A percentile compares a stretch with the other conserved stretches of the same genome.
phyloP scores from a whole-genome alignment of 2,113 vertebrate species.

The Esox niger region DNA sequence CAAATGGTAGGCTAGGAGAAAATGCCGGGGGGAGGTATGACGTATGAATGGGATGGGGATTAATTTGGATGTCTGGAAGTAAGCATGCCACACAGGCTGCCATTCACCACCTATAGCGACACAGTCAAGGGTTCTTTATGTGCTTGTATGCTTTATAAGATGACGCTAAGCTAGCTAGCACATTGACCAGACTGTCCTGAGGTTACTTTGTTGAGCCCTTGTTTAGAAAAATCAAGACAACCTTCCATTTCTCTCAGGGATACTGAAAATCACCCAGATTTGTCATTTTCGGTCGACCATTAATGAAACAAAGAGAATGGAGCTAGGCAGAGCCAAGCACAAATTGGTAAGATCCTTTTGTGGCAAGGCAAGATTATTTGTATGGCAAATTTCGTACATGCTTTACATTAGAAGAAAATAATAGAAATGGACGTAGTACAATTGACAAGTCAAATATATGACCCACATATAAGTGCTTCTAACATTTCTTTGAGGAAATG shows the following conservation, averaged over 20 bases:
- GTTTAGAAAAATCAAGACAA: neutral
- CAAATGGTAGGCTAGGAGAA: neutral
- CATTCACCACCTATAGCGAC: no score
- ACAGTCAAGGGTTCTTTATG: neutral
- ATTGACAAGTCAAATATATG: no score
- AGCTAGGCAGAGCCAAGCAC: no score
- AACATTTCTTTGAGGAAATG: no score
- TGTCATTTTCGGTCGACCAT: no score
- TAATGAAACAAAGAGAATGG: no score
- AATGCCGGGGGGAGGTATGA: constrained; percentile 16
- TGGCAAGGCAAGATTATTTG: no score
- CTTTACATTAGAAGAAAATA: no score
- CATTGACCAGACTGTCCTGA: neutral
- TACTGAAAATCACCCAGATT: neutral
- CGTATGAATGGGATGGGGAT: neutral
- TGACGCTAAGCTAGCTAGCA: neutral
- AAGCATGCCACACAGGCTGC: neutral
- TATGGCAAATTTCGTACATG: no score
- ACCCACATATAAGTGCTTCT: no score
- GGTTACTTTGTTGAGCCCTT: neutral
- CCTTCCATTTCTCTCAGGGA: neutral
- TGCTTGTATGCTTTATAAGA: neutral
- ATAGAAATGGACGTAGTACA: no score
- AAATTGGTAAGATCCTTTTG: no score
- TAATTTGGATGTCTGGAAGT: neutral